Evolutionary conservation across 2,113 vertebrate species (phyloP).

Genomic region (Alosa alosa): DNA sequence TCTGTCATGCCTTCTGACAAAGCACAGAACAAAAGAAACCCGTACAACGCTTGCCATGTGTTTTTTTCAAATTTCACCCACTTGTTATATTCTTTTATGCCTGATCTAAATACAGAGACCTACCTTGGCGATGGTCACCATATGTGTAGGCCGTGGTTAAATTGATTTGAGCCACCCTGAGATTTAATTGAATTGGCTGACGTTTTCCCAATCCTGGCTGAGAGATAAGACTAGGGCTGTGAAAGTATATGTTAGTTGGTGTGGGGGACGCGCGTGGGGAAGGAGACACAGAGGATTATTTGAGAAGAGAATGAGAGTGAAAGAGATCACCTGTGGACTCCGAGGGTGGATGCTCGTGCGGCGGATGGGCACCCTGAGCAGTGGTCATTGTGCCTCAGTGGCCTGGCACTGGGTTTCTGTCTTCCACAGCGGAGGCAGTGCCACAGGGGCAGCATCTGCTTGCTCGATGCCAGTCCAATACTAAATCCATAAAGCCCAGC

Average conservation of each 20-base stretch:
- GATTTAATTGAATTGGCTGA: slow-evolving; percentile 27
- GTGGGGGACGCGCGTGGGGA: neutral
- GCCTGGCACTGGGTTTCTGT: slow-evolving; percentile 26
- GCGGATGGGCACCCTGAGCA: too few relatives aligned
- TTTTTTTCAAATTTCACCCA: neutral
- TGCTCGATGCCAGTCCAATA: slow-evolving; percentile 47
- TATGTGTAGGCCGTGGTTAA: neutral
- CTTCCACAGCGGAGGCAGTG: slow-evolving; percentile 36
- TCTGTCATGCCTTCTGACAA: neutral
- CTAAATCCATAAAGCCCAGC: slow-evolving; percentile 50
- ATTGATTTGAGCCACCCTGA: slow-evolving; percentile 8
- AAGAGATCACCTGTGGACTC: neutral
- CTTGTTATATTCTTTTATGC: neutral
- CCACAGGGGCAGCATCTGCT: slow-evolving; percentile 26
- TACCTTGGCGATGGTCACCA: neutral
- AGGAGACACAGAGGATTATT: neutral
- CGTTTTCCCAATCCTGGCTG: slow-evolving; percentile 14
- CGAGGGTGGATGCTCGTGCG: neutral
- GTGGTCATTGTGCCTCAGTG: neutral
- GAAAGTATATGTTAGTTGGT: neutral
- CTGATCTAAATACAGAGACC: neutral
- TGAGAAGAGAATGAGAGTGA: neutral
- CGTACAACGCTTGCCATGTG: too few relatives aligned
- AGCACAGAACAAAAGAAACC: neutral
- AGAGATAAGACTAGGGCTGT: neutral